Base-by-base conservation (phyloP, 2,888 invertebrate genomes). In the Isoperla grammatica region DNA sequence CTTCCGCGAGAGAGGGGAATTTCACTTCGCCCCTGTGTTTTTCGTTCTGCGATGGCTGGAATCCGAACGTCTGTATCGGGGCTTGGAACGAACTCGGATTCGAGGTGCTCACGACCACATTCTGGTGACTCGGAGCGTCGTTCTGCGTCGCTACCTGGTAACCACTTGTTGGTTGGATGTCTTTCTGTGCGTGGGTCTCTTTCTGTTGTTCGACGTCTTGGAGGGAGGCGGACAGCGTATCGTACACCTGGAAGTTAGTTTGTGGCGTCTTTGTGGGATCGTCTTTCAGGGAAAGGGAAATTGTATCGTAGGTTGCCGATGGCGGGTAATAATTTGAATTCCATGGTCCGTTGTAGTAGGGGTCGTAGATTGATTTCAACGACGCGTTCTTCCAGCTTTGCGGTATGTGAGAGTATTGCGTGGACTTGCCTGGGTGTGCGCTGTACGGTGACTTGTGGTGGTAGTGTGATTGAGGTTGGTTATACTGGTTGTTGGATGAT, bases 41-140 rank as follows among this genome's bases (percentile, higher is more conserved):
- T 20, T 53, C 53, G 5, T 53, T 35, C 23, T 58, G 40, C 42
- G 49, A 50, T 12, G 58, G 58, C 20, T 29, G 29, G 42, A 58
- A 58, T 17, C 58, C 17, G 50, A 37, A 58, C 40, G 53, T 53
- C 35, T 58, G 50, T 39, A 37, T 53, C 19, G 58, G 58, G 8
- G 58, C 58, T 22, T 58, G 58, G 50, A 58, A 58, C 20, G 50
- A 23, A 11, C 46, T 50, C 13, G 29, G 13, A 35, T 40, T 56
- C 49, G 49, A 42, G 15, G 23, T 40, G 42, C n/a, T 50, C 19
- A 50, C 39, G 50, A 37, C 50, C 12, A 35, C 50, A 39, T 23
- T 37, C 50, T 50, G 50, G 37, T 48, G 49, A 12, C 19, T 22
- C 3, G 15, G 49, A 5, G 12, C 23, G 19, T 19, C 23, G 6